Evolutionary conservation across 1,140 invertebrate species (phyloP).

Genomic region (Atopsyche davidsoni): DNA sequence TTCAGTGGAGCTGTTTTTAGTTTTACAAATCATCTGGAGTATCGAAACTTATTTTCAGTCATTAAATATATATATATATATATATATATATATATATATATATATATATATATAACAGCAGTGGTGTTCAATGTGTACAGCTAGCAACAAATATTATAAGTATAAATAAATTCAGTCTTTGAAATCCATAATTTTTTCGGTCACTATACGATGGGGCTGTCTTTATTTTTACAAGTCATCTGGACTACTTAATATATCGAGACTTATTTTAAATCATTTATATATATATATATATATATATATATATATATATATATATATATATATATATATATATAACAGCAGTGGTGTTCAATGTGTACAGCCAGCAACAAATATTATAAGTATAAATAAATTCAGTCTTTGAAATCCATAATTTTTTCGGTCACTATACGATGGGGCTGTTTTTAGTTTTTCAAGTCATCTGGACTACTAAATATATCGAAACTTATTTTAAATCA

Average conservation of each 20-base stretch:
- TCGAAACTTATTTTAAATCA: not conserved
- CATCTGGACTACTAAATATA: not conserved
- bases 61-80: not conserved
- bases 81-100: not conserved
- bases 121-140: too few species aligned
- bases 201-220: too few species aligned
- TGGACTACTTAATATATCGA: too few species aligned
- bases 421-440: not conserved
- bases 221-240: too few species aligned
- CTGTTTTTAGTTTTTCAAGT: not conserved
- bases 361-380: too few species aligned
- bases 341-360: not conserved
- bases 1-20: not conserved
- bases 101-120: not conserved
- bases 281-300: too few species aligned
- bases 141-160: too few species aligned
- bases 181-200: too few species aligned
- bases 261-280: too few species aligned
- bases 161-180: too few species aligned
- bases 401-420: not conserved
- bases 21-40: not conserved
- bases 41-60: not conserved
- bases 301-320: too few species aligned
- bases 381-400: constrained; percentile 2
- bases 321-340: too few species aligned